phyloP scores from a whole-genome alignment of 2,888 invertebrate genomes.

The Spialia ferax region DNA sequence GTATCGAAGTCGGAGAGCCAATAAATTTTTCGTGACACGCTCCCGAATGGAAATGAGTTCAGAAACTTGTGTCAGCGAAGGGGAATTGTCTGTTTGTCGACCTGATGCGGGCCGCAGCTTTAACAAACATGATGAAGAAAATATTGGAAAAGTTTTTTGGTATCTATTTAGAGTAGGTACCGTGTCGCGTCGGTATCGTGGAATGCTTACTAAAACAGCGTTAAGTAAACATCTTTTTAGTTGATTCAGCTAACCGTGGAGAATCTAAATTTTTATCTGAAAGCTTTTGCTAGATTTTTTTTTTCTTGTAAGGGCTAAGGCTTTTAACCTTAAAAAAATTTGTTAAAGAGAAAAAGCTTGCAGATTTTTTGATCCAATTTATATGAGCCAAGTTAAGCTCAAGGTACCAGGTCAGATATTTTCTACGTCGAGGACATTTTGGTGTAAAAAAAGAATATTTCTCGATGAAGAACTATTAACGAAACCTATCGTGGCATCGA shows the following conservation, averaged over 20 bases:
- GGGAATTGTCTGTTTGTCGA: constrained; percentile 76
- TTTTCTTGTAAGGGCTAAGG: not conserved
- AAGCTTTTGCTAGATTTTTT: not conserved
- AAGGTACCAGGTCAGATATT: not conserved
- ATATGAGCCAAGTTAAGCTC: not conserved
- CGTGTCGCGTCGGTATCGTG: not conserved
- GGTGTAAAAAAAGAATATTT: not conserved
- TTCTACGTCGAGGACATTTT: not conserved
- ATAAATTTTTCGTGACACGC: constrained; percentile 66
- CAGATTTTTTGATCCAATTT: not conserved
- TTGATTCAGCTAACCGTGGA: not conserved
- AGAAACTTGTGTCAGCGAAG: constrained; percentile 66
- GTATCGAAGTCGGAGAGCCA: constrained; percentile 48
- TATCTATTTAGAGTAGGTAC: not conserved
- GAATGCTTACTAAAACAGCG: constrained; percentile 2
- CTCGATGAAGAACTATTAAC: not conserved
- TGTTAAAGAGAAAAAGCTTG: not conserved
- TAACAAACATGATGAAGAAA: constrained; percentile 78
- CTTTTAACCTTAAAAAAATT: not conserved
- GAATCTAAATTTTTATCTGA: not conserved
- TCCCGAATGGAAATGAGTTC: constrained; percentile 73
- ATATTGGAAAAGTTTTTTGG: constrained; percentile 76
- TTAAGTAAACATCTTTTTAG: constrained; percentile 1
- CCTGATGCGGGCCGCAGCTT: constrained; percentile 66
- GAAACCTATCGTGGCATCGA: not conserved